phyloP scores from a whole-genome alignment of 2,797 vertebrate genomes.

The Hippopotamyrus pictus region DNA sequence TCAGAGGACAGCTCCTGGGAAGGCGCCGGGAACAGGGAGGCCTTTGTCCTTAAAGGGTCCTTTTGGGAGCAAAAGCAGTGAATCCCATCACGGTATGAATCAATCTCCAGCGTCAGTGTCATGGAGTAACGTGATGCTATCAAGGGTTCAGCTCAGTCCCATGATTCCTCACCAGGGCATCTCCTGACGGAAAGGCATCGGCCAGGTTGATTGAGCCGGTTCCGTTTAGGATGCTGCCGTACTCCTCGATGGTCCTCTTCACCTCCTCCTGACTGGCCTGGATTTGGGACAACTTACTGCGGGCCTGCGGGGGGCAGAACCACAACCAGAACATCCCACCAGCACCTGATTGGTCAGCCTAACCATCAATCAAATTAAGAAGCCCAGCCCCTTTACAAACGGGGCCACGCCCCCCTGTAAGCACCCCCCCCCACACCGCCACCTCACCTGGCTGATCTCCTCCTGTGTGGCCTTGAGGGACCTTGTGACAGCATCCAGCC shows the following conservation, averaged over 20 bases:
- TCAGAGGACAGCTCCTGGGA: constrained; percentile 76
- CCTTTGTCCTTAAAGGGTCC: constrained; percentile 86
- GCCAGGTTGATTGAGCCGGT: constrained; percentile 56
- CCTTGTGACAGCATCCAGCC: constrained; percentile 86
- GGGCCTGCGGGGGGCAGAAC: constrained; percentile 51
- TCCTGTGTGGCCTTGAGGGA: constrained; percentile 88
- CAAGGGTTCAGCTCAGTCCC: background rate
- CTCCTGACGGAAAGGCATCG: constrained; percentile 79
- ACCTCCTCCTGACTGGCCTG: constrained; percentile 85
- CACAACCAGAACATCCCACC: background rate
- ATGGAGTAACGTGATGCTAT: background rate
- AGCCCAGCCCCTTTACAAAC: background rate
- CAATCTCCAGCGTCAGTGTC: background rate
- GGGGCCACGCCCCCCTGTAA: background rate
- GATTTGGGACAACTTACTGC: constrained; percentile 80
- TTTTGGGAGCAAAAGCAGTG: constrained; percentile 58
- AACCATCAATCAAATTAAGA: background rate
- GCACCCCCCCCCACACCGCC: background rate
- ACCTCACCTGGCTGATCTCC: constrained; percentile 91
- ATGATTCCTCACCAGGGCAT: constrained; percentile 65
- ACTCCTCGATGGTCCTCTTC: constrained; percentile 77
- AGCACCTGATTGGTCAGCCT: background rate
- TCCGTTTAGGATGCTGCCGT: constrained; percentile 75
- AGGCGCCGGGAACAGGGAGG: constrained; percentile 71
- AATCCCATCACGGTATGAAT: background rate